phyloP scores from a whole-genome alignment of 2,113 vertebrate genomes.

The Eurystomus gularis region DNA sequence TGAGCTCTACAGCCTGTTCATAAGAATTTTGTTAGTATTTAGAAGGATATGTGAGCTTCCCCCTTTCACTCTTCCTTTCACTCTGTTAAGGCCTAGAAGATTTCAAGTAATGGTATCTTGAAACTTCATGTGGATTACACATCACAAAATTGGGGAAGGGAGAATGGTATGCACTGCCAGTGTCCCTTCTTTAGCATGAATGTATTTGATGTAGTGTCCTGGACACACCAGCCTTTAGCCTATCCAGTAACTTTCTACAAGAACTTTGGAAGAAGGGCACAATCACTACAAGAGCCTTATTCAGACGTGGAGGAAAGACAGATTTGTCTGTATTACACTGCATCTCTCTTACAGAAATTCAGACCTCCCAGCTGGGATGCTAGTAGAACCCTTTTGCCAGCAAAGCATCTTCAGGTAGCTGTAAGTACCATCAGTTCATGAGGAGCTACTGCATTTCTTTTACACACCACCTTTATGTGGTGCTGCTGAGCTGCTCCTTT shows the following conservation, averaged over 20 bases:
- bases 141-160: not conserved
- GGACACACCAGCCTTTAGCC: not conserved
- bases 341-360: not conserved
- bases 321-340: not conserved
- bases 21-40: not conserved
- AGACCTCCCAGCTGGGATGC: not conserved
- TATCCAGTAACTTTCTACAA: not conserved
- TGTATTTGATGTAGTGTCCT: not conserved
- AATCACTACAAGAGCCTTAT: not conserved
- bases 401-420: not conserved
- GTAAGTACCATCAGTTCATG: not conserved
- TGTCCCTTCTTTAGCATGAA: not conserved
- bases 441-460: not conserved
- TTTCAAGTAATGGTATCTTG: not conserved
- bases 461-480: not conserved
- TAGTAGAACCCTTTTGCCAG: not conserved
- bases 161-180: rapidly evolving
- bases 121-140: rapidly evolving
- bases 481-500: not conserved
- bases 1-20: not conserved
- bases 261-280: not conserved
- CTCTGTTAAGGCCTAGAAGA: not conserved
- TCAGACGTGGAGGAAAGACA: not conserved
- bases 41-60: not conserved
- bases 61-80: not conserved